A percentile compares a stretch with the other conserved stretches of the same genome.
phyloP scores from a whole-genome alignment of 1,140 invertebrate genomes.

The Cydia splendana region DNA sequence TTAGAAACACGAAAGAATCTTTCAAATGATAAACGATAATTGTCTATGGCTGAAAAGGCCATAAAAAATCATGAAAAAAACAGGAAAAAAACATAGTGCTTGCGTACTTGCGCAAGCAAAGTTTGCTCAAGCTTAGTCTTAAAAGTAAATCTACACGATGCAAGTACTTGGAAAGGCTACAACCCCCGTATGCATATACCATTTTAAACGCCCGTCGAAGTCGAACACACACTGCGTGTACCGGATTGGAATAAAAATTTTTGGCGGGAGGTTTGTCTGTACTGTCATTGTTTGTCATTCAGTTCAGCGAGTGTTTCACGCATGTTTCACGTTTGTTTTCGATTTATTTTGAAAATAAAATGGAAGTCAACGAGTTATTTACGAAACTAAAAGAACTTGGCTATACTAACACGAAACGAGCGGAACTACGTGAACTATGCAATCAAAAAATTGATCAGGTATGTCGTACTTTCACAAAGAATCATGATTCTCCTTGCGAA shows the following conservation, averaged over 20 bases:
- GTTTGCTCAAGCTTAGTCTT: too few relatives aligned
- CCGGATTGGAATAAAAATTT: background rate
- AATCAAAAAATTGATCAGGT: constrained; percentile 56
- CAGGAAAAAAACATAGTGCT: too few relatives aligned
- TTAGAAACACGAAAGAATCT: too few relatives aligned
- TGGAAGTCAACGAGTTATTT: constrained; percentile 53
- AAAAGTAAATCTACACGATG: too few relatives aligned
- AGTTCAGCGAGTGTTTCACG: background rate
- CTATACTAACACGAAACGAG: constrained; percentile 50
- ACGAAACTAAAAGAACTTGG: constrained; percentile 56
- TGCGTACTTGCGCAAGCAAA: background rate
- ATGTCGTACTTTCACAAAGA: background rate
- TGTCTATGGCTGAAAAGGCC: background rate
- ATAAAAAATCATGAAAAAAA: background rate
- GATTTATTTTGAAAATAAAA: constrained; percentile 35
- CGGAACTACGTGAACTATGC: constrained; percentile 59
- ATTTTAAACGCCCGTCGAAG: background rate
- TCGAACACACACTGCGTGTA: background rate
- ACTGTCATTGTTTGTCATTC: constrained; percentile 2
- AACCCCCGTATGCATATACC: background rate
- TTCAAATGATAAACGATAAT: background rate
- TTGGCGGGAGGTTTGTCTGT: constrained; percentile 5
- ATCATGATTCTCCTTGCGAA: constrained; percentile 29
- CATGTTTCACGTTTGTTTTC: constrained; percentile 6
- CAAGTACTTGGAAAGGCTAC: too few relatives aligned